These are phyloP conservation scores for Protonemura montana DNA, from an alignment of 2,888 invertebrate species.

Conservation along the genomic window DNA sequence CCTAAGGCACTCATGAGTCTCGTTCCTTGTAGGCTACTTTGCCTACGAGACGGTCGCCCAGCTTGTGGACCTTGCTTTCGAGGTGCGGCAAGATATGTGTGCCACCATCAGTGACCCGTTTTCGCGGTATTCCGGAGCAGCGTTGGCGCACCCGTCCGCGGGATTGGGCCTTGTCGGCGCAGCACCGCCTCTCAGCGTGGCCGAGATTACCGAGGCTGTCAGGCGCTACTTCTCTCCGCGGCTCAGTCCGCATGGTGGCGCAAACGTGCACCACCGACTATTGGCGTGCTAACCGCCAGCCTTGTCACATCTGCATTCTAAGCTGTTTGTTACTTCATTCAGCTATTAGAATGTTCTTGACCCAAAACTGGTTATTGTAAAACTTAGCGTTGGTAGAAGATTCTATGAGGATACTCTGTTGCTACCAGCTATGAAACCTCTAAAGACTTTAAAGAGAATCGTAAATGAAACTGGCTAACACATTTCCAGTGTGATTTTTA, in stretches of 20 bases:
- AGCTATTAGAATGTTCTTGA: no score
- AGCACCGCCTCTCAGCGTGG: constrained; percentile 76
- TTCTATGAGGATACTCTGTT: no score
- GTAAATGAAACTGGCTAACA: no score
- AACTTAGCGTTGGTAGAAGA: no score
- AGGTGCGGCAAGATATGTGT: constrained; percentile 58
- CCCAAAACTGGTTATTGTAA: no score
- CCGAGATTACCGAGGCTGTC: constrained; percentile 84
- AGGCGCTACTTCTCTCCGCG: constrained; percentile 73
- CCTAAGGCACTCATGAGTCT: no score
- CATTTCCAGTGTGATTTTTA: no score
- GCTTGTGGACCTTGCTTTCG: constrained; percentile 60
- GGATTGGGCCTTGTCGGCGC: constrained; percentile 58
- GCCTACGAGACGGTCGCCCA: constrained; percentile 63
- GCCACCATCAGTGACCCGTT: constrained; percentile 42
- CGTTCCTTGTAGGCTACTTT: constrained; percentile 56
- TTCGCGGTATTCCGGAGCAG: constrained; percentile 29
- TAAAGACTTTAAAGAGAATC: no score
- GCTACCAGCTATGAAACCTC: no score
- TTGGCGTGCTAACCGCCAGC: neutral
- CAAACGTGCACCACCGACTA: constrained; percentile 4
- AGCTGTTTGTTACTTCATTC: no score
- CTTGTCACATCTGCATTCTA: no score
- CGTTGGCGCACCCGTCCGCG: neutral
- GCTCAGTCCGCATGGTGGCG: constrained; percentile 58